A percentile compares a stretch with the other conserved stretches of the same genome.
Evolutionary conservation across 2,113 vertebrate genomes (phyloP).

Genomic region (Porphyrio hochstetteri): DNA sequence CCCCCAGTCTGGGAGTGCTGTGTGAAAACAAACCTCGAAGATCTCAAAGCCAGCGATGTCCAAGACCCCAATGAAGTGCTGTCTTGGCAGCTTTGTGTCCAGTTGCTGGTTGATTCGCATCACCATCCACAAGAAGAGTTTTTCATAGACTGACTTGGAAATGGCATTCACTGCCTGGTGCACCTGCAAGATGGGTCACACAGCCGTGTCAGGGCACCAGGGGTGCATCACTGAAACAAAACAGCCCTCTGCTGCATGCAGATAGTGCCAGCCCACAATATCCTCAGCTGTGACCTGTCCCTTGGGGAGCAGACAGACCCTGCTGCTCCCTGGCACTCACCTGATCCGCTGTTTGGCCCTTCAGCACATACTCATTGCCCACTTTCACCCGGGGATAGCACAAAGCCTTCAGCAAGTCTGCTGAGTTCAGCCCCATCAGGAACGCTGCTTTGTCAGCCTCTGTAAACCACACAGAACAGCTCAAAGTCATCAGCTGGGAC

Average conservation of each 20-base stretch:
- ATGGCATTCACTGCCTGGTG: constrained; percentile 78
- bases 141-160: constrained; percentile 79
- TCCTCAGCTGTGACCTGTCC: not conserved
- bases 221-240: not conserved
- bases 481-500: not conserved
- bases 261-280: not conserved
- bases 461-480: not conserved
- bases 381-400: constrained; percentile 81
- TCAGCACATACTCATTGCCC: constrained; percentile 78
- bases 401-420: constrained; percentile 78
- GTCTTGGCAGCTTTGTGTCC: constrained; percentile 76
- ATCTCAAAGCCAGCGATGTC: constrained; percentile 84
- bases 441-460: constrained; percentile 80
- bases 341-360: constrained; percentile 80
- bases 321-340: constrained; percentile 32
- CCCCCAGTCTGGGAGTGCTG: not conserved
- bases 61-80: constrained; percentile 78
- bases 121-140: constrained; percentile 82
- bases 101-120: constrained; percentile 77
- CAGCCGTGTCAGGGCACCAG: not conserved
- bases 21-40: constrained; percentile 74
- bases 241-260: not conserved
- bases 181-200: constrained; percentile 50
- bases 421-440: constrained; percentile 79
- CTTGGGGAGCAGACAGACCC: not conserved